A percentile compares a stretch with the other conserved stretches of the same genome.
These are phyloP conservation scores for Malurus leucopterus DNA, from an alignment of 2,797 vertebrate genomes.

Conservation along the genomic window DNA sequence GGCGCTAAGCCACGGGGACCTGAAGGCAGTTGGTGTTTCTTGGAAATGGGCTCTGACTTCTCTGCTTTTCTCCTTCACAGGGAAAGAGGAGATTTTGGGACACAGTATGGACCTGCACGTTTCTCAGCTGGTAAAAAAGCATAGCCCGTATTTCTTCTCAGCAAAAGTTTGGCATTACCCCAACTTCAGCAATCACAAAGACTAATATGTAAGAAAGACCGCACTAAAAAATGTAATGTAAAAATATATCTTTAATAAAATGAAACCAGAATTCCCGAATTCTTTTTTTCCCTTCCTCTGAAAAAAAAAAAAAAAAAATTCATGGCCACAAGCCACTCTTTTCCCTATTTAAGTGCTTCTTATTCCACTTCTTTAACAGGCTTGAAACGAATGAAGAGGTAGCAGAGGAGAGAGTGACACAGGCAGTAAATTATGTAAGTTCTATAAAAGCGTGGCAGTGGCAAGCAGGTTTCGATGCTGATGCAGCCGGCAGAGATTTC, in stretches of 20 bases:
- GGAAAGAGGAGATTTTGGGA: neutral
- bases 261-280: conserved; percentile 20
- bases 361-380: conserved; percentile 13
- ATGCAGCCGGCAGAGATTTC: neutral
- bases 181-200: neutral
- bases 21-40: neutral
- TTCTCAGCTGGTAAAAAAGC: neutral
- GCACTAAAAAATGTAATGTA: conserved; percentile 10
- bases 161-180: neutral
- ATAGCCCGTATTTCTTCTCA: neutral
- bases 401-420: neutral
- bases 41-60: neutral
- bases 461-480: neutral
- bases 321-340: conserved; percentile 17
- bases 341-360: conserved; percentile 16
- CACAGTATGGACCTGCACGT: neutral
- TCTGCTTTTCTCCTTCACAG: neutral
- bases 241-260: conserved; percentile 62
- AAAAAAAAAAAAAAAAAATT: neutral
- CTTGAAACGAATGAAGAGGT: conserved; percentile 26
- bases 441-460: neutral
- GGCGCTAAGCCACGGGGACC: fast-evolving
- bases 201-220: neutral
- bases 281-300: conserved; percentile 7
- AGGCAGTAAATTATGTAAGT: neutral